Base-by-base conservation (phyloP, 1,140 invertebrate genomes). In the Rhyzopertha dominica region DNA sequence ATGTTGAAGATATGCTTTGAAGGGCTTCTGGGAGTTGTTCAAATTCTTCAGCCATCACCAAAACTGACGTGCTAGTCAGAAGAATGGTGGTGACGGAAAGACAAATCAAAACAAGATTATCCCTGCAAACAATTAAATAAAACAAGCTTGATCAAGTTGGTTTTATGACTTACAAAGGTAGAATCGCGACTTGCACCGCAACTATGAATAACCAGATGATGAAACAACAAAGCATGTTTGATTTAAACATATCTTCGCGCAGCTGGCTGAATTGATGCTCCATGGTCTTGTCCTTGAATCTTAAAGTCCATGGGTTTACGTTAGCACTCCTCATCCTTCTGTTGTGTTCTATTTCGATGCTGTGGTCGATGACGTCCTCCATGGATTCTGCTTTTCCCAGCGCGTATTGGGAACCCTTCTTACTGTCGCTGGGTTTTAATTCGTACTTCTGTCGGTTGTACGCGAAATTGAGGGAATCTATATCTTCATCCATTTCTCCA, bases 241-340 rank as follows among this genome's bases (percentile, higher is more conserved):
- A 95, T 61, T 89, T 92, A 70, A 94, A 94, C 79, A 93, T 92
- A 54, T 90, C 88, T 68, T 95, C 91, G 43, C 87, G 80, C n/a
- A 93, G 71, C 58, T 87, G 80, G 35, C 82, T 84, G 68, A 93
- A 95, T 43, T 59, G 45, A 3, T 42, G 69, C 63, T 90, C 87
- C 47, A 85, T 70, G 20, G 78, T 75, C 14, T 71, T 64, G 37
- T 89, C 83, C 28, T 85, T 84, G 65, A 96, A 96, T 36, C 84
- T 80, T 12, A 97, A 73, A 2, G 87, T 87, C 81, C 91, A 89
- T 3, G 82, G 70, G 58, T 85, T 83, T 49, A 95, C 84, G 67
- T 95, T 90, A 16, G 89, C 86, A 9, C 81, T 79, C 13, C 91
- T 76, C 77, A 96, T 93, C 42, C 86, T 75, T 57, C 92, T 91